These are phyloP conservation scores for Drosophila melanica DNA, from an alignment of 1,140 invertebrate species.

Conservation along the genomic window DNA sequence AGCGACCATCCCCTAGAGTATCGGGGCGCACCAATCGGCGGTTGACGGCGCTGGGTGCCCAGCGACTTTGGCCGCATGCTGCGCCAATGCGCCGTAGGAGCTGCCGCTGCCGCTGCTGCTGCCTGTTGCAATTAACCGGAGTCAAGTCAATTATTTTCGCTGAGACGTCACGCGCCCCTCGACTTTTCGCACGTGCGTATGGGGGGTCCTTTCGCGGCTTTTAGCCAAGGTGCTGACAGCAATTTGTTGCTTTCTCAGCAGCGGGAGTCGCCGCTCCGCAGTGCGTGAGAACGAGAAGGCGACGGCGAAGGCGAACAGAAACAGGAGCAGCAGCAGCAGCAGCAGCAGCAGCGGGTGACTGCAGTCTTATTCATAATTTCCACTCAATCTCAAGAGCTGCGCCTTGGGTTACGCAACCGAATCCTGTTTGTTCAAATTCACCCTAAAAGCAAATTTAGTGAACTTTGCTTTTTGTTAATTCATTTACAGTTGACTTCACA, in stretches of 20 bases:
- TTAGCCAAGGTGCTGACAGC: slow-evolving; percentile 19
- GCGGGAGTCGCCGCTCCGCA: slow-evolving; percentile 54
- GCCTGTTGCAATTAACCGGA: slow-evolving; percentile 70
- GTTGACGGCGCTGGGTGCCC: slow-evolving; percentile 56
- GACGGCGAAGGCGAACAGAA: not conserved
- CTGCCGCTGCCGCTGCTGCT: slow-evolving; percentile 33
- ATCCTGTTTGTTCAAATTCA: slow-evolving; percentile 6
- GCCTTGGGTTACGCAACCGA: slow-evolving; percentile 8
- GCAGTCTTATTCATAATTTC: slow-evolving; percentile 9
- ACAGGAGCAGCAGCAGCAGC: slow-evolving; percentile 11
- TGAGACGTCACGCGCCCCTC: slow-evolving; percentile 5
- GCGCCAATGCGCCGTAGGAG: slow-evolving; percentile 63
- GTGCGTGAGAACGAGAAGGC: slow-evolving; percentile 67
- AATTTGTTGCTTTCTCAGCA: slow-evolving; percentile 74
- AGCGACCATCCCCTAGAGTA: slow-evolving; percentile 60
- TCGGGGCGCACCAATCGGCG: slow-evolving; percentile 69
- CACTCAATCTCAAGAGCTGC: slow-evolving; percentile 16
- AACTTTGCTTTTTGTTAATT: not conserved
- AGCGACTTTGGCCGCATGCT: slow-evolving; percentile 52
- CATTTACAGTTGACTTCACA: slow-evolving; percentile 6
- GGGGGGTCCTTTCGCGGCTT: slow-evolving; percentile 58
- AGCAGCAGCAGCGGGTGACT: slow-evolving; percentile 26
- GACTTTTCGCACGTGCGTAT: slow-evolving; percentile 79
- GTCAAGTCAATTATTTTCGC: slow-evolving; percentile 77
- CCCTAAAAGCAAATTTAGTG: slow-evolving; percentile 4